phyloP scores from a whole-genome alignment of 92 coral and sea anemone genomes.

The Siderastrea siderea region DNA sequence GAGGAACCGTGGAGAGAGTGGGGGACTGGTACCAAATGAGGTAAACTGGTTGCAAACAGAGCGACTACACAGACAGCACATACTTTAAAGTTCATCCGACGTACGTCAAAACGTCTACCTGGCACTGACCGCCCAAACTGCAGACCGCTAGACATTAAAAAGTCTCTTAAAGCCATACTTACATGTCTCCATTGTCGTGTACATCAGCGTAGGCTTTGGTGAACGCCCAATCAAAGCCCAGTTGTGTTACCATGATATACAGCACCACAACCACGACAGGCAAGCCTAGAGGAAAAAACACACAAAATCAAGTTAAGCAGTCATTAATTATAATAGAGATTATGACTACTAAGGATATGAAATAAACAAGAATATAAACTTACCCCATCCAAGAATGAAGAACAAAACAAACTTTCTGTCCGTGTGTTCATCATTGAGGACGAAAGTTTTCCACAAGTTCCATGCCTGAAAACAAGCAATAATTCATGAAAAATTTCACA shows the following conservation, averaged over 20 bases:
- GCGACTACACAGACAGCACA: too few species aligned
- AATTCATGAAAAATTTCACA: background rate
- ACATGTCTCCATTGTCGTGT: constrained; percentile 97
- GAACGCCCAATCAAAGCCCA: constrained; percentile 85
- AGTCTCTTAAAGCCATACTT: constrained; percentile 41
- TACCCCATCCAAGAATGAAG: constrained; percentile 98
- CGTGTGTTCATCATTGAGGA: constrained; percentile 95
- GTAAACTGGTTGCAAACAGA: too few species aligned
- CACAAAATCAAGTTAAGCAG: too few species aligned
- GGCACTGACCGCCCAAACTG: too few species aligned
- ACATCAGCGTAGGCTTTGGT: constrained; percentile 97
- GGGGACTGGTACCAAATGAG: too few species aligned
- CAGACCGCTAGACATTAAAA: background rate
- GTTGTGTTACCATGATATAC: constrained; percentile 86
- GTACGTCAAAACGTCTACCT: too few species aligned
- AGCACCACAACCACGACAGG: constrained; percentile 87
- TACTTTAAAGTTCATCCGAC: too few species aligned
- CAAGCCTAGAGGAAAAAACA: constrained; percentile 61
- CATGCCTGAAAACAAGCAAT: constrained; percentile 75
- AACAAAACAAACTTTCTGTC: constrained; percentile 93
- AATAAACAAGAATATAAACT: constrained; percentile 12
- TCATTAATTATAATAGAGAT: too few species aligned
- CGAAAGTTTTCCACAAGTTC: constrained; percentile 96
- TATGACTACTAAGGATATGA: too few species aligned
- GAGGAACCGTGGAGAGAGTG: too few species aligned